phyloP scores from a whole-genome alignment of 2,888 invertebrate genomes.

The Venustoraphidia nigricollis region DNA sequence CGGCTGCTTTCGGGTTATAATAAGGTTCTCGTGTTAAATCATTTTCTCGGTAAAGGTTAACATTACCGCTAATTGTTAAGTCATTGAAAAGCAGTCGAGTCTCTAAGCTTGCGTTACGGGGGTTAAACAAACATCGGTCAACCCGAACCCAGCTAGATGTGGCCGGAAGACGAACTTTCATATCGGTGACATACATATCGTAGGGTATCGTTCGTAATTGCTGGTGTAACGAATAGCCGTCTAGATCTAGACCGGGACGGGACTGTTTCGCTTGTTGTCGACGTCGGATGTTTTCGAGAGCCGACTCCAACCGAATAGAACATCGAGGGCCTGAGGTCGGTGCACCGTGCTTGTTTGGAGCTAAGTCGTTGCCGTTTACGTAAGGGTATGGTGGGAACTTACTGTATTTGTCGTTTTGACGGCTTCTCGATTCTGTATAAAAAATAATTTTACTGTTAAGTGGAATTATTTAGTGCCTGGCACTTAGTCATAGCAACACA shows the following conservation, averaged over 20 bases:
- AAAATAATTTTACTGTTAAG: neutral
- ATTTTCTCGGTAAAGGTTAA: constrained; percentile 37
- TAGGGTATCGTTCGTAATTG: constrained; percentile 43
- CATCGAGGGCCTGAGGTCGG: constrained; percentile 27
- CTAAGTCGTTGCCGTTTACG: constrained; percentile 18
- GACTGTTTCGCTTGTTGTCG: constrained; percentile 33
- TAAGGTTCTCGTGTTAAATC: constrained; percentile 29
- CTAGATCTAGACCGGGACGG: constrained; percentile 29
- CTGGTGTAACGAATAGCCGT: constrained; percentile 49
- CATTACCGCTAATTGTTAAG: constrained; percentile 61
- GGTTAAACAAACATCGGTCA: constrained; percentile 61
- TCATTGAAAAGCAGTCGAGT: constrained; percentile 66
- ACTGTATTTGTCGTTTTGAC: constrained; percentile 24
- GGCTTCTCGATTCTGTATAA: neutral
- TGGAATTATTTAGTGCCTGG: too few species aligned
- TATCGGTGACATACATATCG: constrained; percentile 54
- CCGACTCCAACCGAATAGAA: constrained; percentile 47
- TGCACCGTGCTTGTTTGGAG: constrained; percentile 11
- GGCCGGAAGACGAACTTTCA: constrained; percentile 51
- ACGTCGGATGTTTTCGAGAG: constrained; percentile 46
- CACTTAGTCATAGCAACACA: too few species aligned
- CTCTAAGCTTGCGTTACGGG: constrained; percentile 55
- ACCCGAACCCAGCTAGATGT: constrained; percentile 54
- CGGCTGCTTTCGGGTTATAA: constrained; percentile 22
- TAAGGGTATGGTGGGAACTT: constrained; percentile 24